Evolutionary conservation across 2,888 invertebrate genomes (phyloP).

Genomic region (Platycnemis pennipes): DNA sequence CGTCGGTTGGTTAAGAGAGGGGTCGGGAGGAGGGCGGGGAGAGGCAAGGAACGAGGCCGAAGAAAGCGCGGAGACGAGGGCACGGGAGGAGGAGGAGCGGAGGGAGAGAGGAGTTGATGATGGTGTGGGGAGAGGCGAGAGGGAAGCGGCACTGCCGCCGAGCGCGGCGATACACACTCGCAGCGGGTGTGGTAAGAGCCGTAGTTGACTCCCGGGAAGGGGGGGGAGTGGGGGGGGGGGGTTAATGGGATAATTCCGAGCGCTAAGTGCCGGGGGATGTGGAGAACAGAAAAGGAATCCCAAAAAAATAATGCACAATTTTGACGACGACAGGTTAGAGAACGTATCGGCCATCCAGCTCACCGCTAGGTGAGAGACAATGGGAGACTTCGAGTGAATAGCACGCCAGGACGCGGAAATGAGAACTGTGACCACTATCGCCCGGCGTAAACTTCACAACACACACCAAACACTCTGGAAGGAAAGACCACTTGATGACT

Average conservation of each 20-base stretch:
- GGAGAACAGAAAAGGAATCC: neutral
- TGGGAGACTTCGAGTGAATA: neutral
- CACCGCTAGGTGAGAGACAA: neutral
- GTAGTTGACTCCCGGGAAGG: no score
- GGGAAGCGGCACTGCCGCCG: neutral
- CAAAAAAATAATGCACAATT: neutral
- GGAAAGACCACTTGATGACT: neutral
- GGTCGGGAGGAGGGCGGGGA: neutral
- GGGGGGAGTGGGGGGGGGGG: neutral
- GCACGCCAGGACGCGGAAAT: neutral
- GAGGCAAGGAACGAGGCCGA: slow-evolving; percentile 22
- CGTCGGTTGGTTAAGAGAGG: neutral
- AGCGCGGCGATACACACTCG: neutral
- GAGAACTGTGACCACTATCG: neutral
- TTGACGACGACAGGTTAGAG: neutral
- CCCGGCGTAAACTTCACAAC: neutral
- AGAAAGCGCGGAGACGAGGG: neutral
- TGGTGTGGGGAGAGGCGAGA: neutral
- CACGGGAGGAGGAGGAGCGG: neutral
- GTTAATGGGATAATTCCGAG: neutral
- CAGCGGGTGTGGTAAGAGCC: neutral
- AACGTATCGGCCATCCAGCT: neutral
- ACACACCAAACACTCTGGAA: neutral
- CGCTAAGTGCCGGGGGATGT: neutral
- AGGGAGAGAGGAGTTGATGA: neutral